A percentile compares a stretch with the other conserved stretches of the same genome.
Evolutionary conservation across 2,113 vertebrate genomes (phyloP).

Genomic region (Caranx melampygus): DNA sequence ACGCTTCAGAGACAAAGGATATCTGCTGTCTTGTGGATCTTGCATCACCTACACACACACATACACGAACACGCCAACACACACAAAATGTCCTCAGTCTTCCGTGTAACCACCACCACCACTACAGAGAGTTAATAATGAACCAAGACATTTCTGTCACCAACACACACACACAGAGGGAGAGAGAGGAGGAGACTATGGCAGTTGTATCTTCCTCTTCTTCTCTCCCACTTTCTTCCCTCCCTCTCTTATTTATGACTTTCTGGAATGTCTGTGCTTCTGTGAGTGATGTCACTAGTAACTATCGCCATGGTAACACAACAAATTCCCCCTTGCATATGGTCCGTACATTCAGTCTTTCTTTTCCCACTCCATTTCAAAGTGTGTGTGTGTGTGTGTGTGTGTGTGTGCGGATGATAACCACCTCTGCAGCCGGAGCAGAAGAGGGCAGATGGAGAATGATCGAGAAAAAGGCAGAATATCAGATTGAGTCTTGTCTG

Average conservation of each 20-base stretch:
- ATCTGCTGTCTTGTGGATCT: background rate
- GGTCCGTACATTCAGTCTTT: constrained; percentile 46
- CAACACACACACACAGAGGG: background rate
- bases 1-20: background rate
- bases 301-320: constrained; percentile 72
- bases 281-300: constrained; percentile 67
- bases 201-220: constrained; percentile 25
- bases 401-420: background rate
- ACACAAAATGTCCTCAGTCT: constrained; percentile 29
- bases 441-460: background rate
- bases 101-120: background rate
- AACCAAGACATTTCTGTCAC: constrained; percentile 39
- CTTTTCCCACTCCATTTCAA: constrained; percentile 36
- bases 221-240: constrained; percentile 25
- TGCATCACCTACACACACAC: constrained; percentile 6
- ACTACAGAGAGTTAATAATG: constrained; percentile 51
- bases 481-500: constrained; percentile 28
- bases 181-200: background rate
- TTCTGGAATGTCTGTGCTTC: constrained; percentile 64
- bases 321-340: constrained; percentile 64
- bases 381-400: constrained; percentile 9
- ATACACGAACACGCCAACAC: background rate
- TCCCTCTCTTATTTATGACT: constrained; percentile 51
- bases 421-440: constrained; percentile 32
- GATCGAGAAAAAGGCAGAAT: background rate